Conservation (phyloP, 2,888 invertebrate species). For the Asteroscopus sphinx region DNA sequence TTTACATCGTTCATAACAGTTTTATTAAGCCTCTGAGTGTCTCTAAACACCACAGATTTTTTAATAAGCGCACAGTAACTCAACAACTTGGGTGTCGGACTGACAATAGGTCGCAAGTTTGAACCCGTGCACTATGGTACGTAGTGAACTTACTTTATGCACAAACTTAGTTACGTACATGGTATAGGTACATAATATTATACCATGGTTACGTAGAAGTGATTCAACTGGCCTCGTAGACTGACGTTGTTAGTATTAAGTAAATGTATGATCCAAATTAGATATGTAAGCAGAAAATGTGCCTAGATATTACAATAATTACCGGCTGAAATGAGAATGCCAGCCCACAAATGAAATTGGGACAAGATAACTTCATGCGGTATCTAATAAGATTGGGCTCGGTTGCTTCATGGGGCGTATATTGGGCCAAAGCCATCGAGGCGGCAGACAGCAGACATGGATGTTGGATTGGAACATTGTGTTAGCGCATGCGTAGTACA, state of each 20-base stretch:
- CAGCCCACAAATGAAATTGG: constrained; percentile 20
- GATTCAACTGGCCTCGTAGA: too few relatives aligned
- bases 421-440: constrained; percentile 27
- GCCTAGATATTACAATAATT: background rate
- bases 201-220: too few relatives aligned
- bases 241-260: too few relatives aligned
- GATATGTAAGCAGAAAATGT: too few relatives aligned
- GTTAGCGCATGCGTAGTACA: constrained; percentile 54
- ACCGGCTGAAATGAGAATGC: constrained; percentile 24
- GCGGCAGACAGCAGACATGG: background rate
- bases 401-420: constrained; percentile 28
- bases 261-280: too few relatives aligned
- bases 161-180: too few relatives aligned
- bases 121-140: too few relatives aligned
- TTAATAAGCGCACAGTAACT: too few relatives aligned
- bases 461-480: constrained; percentile 15
- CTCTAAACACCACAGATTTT: background rate
- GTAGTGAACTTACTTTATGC: too few relatives aligned
- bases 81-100: too few relatives aligned
- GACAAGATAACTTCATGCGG: constrained; percentile 37
- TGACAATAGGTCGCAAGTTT: too few relatives aligned
- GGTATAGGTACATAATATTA: too few relatives aligned
- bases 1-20: constrained; percentile 46
- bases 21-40: constrained; percentile 5
- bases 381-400: constrained; percentile 24